Conservation (phyloP, 2,888 invertebrate genomes). For the Cancer borealis region DNA sequence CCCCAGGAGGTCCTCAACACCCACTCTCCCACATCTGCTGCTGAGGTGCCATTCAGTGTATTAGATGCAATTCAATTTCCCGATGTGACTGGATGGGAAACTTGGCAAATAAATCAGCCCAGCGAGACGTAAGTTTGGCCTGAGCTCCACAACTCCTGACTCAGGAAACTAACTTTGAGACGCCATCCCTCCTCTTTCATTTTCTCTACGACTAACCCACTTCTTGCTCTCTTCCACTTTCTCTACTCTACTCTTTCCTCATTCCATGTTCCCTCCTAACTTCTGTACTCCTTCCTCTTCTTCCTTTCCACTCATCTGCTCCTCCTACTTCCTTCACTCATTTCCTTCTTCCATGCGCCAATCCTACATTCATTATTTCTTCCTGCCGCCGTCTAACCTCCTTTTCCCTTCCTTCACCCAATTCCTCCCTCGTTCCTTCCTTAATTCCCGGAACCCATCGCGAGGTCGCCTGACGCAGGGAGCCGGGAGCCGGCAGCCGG, state of each 20-base stretch:
- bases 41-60: constrained; percentile 34
- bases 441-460: background rate
- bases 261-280: background rate
- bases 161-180: constrained; percentile 42
- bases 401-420: background rate
- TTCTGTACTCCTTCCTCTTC: background rate
- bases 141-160: constrained; percentile 41
- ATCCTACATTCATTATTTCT: background rate
- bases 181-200: constrained; percentile 43
- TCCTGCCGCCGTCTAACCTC: background rate
- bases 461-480: background rate
- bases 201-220: constrained; percentile 39
- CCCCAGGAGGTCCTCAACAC: background rate
- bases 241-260: constrained; percentile 9
- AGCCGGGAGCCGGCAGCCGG: too few species aligned
- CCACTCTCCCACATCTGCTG: background rate
- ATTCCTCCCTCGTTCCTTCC: constrained; percentile 4
- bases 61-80: constrained; percentile 45
- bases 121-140: constrained; percentile 41
- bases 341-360: background rate
- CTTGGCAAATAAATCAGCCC: constrained; percentile 45
- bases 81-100: constrained; percentile 41
- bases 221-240: background rate
- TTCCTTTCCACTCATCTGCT: background rate
- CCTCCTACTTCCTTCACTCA: background rate